Conservation (phyloP, 2,888 invertebrate species). For the Metalampra italica region DNA sequence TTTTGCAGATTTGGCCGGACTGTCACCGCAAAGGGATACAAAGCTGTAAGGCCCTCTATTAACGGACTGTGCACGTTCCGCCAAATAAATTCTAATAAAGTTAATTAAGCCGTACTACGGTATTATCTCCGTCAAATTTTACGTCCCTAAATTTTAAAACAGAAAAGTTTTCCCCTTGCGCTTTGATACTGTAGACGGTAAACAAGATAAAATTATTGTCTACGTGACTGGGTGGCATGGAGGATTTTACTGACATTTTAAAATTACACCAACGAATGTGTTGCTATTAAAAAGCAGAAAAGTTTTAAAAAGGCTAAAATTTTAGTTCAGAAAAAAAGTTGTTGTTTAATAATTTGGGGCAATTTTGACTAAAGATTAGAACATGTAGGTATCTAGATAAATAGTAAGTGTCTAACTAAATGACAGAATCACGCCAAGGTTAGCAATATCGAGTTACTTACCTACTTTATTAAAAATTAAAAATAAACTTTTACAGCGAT, state of each 20-base stretch:
- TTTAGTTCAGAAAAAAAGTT: too few relatives aligned
- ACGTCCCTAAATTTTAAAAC: conserved; percentile 55
- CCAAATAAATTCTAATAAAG: conserved; percentile 73
- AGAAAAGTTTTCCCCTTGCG: conserved; percentile 36
- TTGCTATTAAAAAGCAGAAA: too few relatives aligned
- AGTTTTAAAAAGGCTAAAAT: too few relatives aligned
- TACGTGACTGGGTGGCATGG: conserved; percentile 48
- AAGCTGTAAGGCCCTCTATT: conserved; percentile 28
- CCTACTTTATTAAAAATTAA: too few relatives aligned
- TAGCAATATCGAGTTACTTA: too few relatives aligned
- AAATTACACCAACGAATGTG: not conserved
- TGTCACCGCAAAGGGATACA: conserved; percentile 30
- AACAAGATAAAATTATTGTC: conserved; percentile 46
- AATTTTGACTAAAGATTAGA: too few relatives aligned
- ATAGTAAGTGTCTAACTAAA: too few relatives aligned
- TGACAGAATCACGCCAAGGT: too few relatives aligned
- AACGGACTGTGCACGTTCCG: conserved; percentile 46
- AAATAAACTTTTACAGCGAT: too few relatives aligned
- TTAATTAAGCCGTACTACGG: conserved; percentile 68
- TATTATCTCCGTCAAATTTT: conserved; percentile 66
- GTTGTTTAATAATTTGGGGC: too few relatives aligned
- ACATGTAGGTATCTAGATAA: too few relatives aligned
- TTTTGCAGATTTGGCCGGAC: conserved; percentile 23
- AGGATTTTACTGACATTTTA: conserved; percentile 11
- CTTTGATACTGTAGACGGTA: conserved; percentile 37